Evolutionary conservation across 1,140 invertebrate genomes (phyloP).

Genomic region (Pogonomyrmex barbatus): DNA sequence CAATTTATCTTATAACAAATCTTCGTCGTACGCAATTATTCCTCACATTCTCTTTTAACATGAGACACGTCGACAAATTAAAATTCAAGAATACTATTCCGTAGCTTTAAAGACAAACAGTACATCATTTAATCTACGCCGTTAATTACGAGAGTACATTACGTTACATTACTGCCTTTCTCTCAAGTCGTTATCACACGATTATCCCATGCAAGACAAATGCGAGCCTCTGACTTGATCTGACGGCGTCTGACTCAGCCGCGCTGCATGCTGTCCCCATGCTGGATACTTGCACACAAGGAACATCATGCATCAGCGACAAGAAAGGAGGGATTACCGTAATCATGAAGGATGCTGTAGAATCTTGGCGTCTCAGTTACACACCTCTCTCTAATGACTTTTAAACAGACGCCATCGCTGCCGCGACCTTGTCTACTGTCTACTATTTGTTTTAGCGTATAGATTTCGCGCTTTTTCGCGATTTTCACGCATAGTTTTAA

Average conservation of each 20-base stretch:
- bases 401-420: slow-evolving; percentile 20
- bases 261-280: background rate
- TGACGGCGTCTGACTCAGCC: slow-evolving; percentile 28
- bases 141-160: slow-evolving; percentile 28
- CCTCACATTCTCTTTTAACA: background rate
- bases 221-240: slow-evolving; percentile 6
- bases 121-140: slow-evolving; percentile 10
- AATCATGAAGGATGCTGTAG: slow-evolving; percentile 43
- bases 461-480: background rate
- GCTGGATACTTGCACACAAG: background rate
- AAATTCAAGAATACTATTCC: background rate
- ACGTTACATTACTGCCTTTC: slow-evolving; percentile 30
- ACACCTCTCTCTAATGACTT: slow-evolving; percentile 42
- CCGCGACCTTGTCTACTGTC: background rate
- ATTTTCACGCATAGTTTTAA: background rate
- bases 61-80: background rate
- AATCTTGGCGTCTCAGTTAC: slow-evolving; percentile 3
- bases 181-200: slow-evolving; percentile 19
- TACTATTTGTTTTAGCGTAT: background rate
- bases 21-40: background rate
- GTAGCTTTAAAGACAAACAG: background rate
- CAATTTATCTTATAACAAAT: background rate
- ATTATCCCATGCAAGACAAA: slow-evolving; percentile 28
- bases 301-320: slow-evolving; percentile 1
- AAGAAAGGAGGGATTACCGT: slow-evolving; percentile 41